These are phyloP conservation scores for Microctonus hyperodae DNA, from an alignment of 2,888 invertebrate genomes.

Conservation along the genomic window DNA sequence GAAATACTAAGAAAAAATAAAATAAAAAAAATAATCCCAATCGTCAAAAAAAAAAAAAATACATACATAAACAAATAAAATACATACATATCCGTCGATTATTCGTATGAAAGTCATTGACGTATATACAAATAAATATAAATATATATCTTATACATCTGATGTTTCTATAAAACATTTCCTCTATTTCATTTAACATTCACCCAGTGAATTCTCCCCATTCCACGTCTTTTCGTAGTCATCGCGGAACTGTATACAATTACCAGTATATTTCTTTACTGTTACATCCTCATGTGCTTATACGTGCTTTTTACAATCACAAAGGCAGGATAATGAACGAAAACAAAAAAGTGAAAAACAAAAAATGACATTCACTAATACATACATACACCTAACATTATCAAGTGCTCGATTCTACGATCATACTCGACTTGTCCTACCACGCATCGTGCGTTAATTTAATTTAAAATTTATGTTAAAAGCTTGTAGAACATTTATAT, in stretches of 20 bases:
- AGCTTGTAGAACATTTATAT: slow-evolving; percentile 6
- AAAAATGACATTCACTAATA: not conserved
- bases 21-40: too few species aligned
- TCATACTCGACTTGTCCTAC: not conserved
- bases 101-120: too few species aligned
- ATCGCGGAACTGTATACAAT: slow-evolving; percentile 3
- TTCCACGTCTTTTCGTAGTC: not conserved
- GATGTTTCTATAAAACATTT: slow-evolving; percentile 26
- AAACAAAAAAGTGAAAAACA: not conserved
- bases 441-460: slow-evolving; percentile 5
- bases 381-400: not conserved
- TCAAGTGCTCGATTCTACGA: not conserved
- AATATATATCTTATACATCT: not conserved
- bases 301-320: not conserved
- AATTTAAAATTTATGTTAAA: slow-evolving; percentile 12
- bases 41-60: too few species aligned
- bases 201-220: slow-evolving; percentile 18
- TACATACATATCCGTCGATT: too few species aligned
- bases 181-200: slow-evolving; percentile 33
- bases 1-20: too few species aligned
- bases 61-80: too few species aligned
- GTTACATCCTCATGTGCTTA: not conserved
- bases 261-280: not conserved
- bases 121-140: not conserved
- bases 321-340: not conserved